Evolutionary conservation across 2,113 vertebrate species (phyloP).

Genomic region (Oncorhynchus masou): DNA sequence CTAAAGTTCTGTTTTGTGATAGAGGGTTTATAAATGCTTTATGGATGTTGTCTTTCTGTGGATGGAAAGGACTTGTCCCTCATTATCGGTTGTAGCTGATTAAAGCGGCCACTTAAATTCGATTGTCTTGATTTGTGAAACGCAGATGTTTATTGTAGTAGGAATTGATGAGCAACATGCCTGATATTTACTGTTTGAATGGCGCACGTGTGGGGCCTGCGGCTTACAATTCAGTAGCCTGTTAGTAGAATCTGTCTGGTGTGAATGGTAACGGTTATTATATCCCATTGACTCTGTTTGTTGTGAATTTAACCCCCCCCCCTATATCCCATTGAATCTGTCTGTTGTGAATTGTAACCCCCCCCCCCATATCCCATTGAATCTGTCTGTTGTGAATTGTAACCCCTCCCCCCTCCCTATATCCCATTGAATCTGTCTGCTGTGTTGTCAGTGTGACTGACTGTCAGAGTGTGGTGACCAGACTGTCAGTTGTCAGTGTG

Average conservation of each 20-base stretch:
- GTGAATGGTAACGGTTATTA: not conserved
- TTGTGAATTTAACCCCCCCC: too few species aligned
- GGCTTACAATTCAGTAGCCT: constrained; percentile 7
- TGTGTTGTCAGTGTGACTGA: too few species aligned
- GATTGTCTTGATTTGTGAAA: not conserved
- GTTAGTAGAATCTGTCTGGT: constrained; percentile 5
- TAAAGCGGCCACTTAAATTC: constrained; percentile 61
- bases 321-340: too few species aligned
- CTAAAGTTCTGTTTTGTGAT: not conserved
- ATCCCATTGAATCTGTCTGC: too few species aligned
- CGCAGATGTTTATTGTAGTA: constrained; percentile 26
- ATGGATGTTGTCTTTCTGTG: constrained; percentile 44
- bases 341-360: too few species aligned
- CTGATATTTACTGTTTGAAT: constrained; percentile 18
- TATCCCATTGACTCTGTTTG: too few species aligned
- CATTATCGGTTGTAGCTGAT: constrained; percentile 48
- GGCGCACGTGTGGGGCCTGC: constrained; percentile 15
- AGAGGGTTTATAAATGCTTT: constrained; percentile 31
- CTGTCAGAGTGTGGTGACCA: not conserved
- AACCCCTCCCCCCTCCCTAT: too few species aligned
- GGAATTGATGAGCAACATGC: constrained; percentile 1
- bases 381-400: too few species aligned
- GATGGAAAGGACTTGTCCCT: constrained; percentile 10
- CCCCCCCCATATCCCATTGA: too few species aligned
- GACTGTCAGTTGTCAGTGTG: constrained; percentile 28